Percentiles rank a stretch among this genome's conserved stretches.
phyloP scores from a whole-genome alignment of 2,888 invertebrate genomes.

The Pachydiplax longipennis region DNA sequence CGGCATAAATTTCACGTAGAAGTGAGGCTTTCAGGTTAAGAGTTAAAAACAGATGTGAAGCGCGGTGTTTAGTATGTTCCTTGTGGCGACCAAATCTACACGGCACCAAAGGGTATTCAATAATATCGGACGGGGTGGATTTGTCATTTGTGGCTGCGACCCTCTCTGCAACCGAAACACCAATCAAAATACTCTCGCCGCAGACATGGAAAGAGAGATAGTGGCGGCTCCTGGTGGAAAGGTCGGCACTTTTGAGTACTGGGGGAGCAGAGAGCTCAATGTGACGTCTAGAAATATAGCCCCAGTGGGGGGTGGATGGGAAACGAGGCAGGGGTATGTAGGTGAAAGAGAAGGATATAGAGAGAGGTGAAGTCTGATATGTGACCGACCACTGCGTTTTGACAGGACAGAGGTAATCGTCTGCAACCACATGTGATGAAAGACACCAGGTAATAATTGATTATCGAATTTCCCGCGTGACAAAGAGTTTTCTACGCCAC shows the following conservation, averaged over 20 bases:
- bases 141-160: not conserved
- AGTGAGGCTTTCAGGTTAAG: not conserved
- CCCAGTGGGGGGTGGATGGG: not conserved
- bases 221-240: not conserved
- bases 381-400: slow-evolving; percentile 23
- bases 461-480: not conserved
- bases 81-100: not conserved
- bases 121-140: not conserved
- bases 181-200: slow-evolving; percentile 27
- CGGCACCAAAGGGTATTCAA: not conserved
- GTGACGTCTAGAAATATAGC: slow-evolving; percentile 25
- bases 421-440: slow-evolving; percentile 23
- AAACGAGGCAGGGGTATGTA: not conserved
- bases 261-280: not conserved
- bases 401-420: slow-evolving; percentile 25
- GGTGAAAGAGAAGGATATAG: not conserved
- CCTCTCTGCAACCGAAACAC: not conserved
- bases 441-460: slow-evolving; percentile 1
- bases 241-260: slow-evolving; percentile 2
- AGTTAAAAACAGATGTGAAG: not conserved
- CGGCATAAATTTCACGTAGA: not conserved
- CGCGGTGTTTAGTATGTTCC: not conserved
- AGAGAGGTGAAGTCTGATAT: not conserved
- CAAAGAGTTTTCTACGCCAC: not conserved
- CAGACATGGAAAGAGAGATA: not conserved